Base-by-base conservation (phyloP, 2,888 invertebrate species). In the Taenaris catops region DNA sequence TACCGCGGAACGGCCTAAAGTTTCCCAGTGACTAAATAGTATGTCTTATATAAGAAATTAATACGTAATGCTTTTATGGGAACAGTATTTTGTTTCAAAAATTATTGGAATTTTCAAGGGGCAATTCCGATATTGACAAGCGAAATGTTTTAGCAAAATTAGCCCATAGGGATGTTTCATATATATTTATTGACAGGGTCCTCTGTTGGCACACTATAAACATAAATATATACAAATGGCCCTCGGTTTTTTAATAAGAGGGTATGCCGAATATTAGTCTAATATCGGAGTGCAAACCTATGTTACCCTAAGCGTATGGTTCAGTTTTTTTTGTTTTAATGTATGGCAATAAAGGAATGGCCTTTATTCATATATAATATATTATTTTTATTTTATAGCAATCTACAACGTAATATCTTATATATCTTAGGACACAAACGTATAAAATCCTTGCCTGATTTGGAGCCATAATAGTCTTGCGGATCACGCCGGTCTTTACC, bases 251-350 rank as follows among this genome's bases (percentile, higher is more conserved):
- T 83, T 83, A 84, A 83, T 83, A 84, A 79, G 68, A 68, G 83
- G 86, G 81, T 75, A 70, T 65, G 71, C 64, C 70, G 80, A 74
- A 81, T 84, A 84, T 84, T 83, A 81, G 79, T 53, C 70, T 70
- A 80, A 84, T 84, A 84, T 76, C 68, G 67, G 72, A 86, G 84
- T 84, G 84, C 83, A 81, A 83, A 83, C 80, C 76, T 61, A 76
- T 86, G 84, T 84, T 70, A 67, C 79, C 71, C 78, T 55, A 64
- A 58, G 61, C 62, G 55, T 52, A 46, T 58, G 51, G 44, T 51
- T 46, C 44, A 63, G 74, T 76, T 76, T 80, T 80, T 62, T 51
- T 48, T 52, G 20, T 31, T 31, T 31, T 16, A 8, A 2, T 23
- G 53, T 62, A 57, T 67, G 58, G 57, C 56, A 58, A 43, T 9